phyloP scores from a whole-genome alignment of 2,113 vertebrate species.

The Dasyurus viverrinus region DNA sequence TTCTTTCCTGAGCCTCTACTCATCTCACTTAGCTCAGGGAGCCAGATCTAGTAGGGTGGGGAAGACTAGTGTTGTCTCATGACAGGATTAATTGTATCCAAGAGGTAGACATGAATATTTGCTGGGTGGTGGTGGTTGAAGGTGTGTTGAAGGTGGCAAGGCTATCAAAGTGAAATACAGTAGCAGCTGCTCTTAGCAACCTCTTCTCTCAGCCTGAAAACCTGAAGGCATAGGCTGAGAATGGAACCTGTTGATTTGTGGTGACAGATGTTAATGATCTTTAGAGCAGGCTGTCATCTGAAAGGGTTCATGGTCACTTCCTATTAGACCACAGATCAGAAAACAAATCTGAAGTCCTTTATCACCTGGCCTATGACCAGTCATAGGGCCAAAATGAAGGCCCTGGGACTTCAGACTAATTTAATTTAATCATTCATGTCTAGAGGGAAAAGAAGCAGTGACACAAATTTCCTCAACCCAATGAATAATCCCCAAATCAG shows the following conservation, averaged over 20 bases:
- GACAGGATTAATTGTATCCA: constrained; percentile 33
- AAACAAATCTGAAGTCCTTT: not conserved
- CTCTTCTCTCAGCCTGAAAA: constrained; percentile 6
- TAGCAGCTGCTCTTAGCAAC: constrained; percentile 39
- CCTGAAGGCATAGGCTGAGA: not conserved
- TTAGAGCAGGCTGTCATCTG: constrained; percentile 46
- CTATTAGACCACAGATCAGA: not conserved
- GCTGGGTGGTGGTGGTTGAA: not conserved
- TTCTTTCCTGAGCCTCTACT: not conserved
- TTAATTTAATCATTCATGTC: not conserved
- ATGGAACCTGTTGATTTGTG: constrained; percentile 28
- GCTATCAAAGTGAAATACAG: constrained; percentile 46
- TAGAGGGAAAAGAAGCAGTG: not conserved
- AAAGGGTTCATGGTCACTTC: constrained; percentile 12
- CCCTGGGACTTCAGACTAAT: not conserved
- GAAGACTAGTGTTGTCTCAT: constrained; percentile 16
- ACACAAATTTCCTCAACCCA: not conserved
- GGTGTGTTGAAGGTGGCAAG: not conserved
- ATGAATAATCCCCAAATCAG: not conserved
- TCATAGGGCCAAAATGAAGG: not conserved
- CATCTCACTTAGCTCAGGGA: not conserved
- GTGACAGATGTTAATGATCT: constrained; percentile 16
- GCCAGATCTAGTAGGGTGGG: not conserved
- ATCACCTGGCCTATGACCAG: not conserved
- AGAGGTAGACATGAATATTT: constrained; percentile 29